phyloP scores from a whole-genome alignment of 2,888 invertebrate species.

The Sympetrum striolatum region DNA sequence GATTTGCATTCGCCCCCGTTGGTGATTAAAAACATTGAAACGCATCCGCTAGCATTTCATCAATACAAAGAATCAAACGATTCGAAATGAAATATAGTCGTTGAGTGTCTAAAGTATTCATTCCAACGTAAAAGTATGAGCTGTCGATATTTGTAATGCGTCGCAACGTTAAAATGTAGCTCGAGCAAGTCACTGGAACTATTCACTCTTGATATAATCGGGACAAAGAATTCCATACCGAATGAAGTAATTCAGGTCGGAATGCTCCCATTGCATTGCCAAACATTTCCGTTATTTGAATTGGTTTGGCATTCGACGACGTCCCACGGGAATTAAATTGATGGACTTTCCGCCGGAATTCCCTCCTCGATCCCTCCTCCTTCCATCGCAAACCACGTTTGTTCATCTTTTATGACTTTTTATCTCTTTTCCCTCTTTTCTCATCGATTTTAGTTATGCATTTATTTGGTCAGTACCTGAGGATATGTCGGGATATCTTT shows the following conservation, averaged over 20 bases:
- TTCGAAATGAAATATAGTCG: too few relatives aligned
- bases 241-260: not conserved
- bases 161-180: not conserved
- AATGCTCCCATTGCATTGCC: not conserved
- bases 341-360: slow-evolving; percentile 7
- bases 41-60: too few relatives aligned
- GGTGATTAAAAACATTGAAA: too few relatives aligned
- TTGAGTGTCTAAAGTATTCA: not conserved
- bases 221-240: not conserved
- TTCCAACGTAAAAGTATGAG: not conserved
- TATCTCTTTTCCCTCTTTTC: not conserved
- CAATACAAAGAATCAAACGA: too few relatives aligned
- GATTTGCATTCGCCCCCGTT: too few relatives aligned
- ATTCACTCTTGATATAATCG: not conserved
- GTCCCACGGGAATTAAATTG: slow-evolving; percentile 24
- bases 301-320: slow-evolving; percentile 24
- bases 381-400: not conserved
- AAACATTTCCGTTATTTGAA: not conserved
- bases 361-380: not conserved
- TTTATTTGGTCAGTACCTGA: not conserved
- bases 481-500: not conserved
- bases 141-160: not conserved
- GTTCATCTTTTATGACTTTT: not conserved
- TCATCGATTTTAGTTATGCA: not conserved
- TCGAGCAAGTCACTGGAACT: not conserved